phyloP scores from a whole-genome alignment of 2,888 invertebrate species.

The Acleris cristana region DNA sequence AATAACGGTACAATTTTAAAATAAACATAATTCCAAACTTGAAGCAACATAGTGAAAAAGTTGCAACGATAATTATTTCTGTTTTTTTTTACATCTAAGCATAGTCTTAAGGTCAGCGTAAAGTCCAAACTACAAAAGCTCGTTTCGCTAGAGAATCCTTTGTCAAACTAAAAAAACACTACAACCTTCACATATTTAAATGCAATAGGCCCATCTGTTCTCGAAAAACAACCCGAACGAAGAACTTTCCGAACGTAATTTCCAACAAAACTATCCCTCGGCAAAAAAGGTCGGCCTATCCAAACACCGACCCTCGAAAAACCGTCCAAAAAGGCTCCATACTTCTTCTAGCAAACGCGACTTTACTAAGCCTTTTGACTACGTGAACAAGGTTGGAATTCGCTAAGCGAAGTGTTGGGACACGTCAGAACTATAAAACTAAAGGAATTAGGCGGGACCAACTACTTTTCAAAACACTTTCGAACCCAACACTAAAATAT shows the following conservation, averaged over 20 bases:
- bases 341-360: conserved; percentile 23
- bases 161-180: conserved; percentile 12
- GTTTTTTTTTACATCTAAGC: too few species aligned
- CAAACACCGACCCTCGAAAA: conserved; percentile 83
- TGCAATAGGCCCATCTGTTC: conserved; percentile 37
- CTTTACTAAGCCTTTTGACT: conserved; percentile 1
- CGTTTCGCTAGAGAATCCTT: too few species aligned
- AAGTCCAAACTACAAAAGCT: too few species aligned
- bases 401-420: background rate
- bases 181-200: conserved; percentile 33
- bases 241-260: conserved; percentile 68
- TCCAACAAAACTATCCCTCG: conserved; percentile 52
- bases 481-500: conserved; percentile 73
- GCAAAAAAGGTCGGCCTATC: conserved; percentile 82
- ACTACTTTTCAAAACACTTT: conserved; percentile 83
- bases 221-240: conserved; percentile 55
- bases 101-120: too few species aligned
- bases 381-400: background rate
- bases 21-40: too few species aligned
- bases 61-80: too few species aligned
- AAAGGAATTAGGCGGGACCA: conserved; percentile 78
- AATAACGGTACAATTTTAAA: too few species aligned
- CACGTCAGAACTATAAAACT: conserved; percentile 66
- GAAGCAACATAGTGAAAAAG: too few species aligned
- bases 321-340: conserved; percentile 77